Conservation (phyloP, 1,140 invertebrate species). For the Drosophila serrata region DNA sequence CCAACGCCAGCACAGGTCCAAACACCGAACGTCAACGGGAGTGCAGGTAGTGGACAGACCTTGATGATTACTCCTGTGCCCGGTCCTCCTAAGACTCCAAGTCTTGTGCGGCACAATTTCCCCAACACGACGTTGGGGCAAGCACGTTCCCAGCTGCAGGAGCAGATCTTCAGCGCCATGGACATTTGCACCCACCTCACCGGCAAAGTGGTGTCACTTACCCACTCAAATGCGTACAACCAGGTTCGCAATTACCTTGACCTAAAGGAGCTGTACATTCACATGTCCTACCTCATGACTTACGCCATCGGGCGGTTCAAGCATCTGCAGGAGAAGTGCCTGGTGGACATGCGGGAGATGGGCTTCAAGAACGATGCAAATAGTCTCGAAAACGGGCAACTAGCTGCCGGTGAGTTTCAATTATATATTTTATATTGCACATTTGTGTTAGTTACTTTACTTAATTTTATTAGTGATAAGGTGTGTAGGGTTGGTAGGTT, state of each 20-base stretch:
- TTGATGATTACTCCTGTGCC: conserved; percentile 36
- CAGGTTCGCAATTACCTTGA: conserved; percentile 71
- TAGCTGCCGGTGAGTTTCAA: conserved; percentile 76
- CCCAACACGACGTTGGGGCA: conserved; percentile 61
- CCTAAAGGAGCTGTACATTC: conserved; percentile 83
- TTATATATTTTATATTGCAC: neutral
- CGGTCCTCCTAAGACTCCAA: conserved; percentile 22
- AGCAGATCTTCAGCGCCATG: conserved; percentile 81
- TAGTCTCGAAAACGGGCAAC: conserved; percentile 79
- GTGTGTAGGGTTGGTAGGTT: neutral
- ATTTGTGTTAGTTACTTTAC: too few relatives aligned
- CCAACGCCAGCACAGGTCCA: conserved; percentile 8
- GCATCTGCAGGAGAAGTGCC: conserved; percentile 80
- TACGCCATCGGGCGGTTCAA: conserved; percentile 84
- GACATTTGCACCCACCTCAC: conserved; percentile 84
- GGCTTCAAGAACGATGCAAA: conserved; percentile 83
- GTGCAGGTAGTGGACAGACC: conserved; percentile 25
- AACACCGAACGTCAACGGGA: conserved; percentile 34
- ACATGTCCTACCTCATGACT: conserved; percentile 84
- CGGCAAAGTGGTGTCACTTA: conserved; percentile 77
- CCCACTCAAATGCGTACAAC: conserved; percentile 84
- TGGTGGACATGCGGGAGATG: conserved; percentile 79
- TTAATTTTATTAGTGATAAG: neutral
- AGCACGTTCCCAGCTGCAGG: conserved; percentile 74
- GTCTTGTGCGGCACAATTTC: conserved; percentile 63